phyloP scores from a whole-genome alignment of 2,888 invertebrate genomes.

The Listrodromus nycthemerus region DNA sequence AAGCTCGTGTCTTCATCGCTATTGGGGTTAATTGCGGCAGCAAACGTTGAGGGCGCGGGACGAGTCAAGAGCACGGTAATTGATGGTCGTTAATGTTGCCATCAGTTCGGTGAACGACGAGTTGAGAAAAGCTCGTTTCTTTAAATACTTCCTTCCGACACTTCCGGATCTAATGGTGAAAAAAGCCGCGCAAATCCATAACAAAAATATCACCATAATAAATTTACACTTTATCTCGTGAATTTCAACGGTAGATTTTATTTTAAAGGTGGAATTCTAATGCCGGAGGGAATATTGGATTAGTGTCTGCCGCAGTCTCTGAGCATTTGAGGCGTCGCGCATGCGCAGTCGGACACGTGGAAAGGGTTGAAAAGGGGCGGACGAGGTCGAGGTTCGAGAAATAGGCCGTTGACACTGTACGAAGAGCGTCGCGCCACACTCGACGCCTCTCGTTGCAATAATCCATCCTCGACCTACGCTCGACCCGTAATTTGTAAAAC shows the following conservation, averaged over 20 bases:
- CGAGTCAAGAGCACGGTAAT: no score
- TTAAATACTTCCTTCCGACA: neutral
- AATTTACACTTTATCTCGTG: neutral
- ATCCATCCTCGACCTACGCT: conserved; percentile 10
- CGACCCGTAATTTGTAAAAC: neutral
- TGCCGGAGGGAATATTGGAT: neutral
- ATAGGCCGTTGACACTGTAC: conserved; percentile 67
- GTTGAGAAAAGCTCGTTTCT: neutral
- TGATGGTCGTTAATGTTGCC: no score
- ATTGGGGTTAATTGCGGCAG: conserved; percentile 21
- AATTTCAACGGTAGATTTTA: neutral
- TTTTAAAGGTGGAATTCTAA: conserved; percentile 3
- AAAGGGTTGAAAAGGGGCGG: conserved; percentile 42
- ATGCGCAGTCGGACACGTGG: conserved; percentile 25
- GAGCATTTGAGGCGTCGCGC: conserved; percentile 6
- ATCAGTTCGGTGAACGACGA: neutral
- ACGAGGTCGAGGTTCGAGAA: conserved; percentile 58
- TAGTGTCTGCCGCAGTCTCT: conserved; percentile 15
- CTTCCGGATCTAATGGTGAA: neutral
- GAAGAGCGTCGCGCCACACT: conserved; percentile 24
- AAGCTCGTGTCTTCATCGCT: neutral
- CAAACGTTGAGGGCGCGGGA: conserved; percentile 32
- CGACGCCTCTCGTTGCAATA: conserved; percentile 16
- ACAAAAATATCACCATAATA: neutral
- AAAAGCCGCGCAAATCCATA: conserved; percentile 1